These are phyloP conservation scores for Barbus barbus DNA, from an alignment of 2,113 vertebrate genomes.

Conservation along the genomic window DNA sequence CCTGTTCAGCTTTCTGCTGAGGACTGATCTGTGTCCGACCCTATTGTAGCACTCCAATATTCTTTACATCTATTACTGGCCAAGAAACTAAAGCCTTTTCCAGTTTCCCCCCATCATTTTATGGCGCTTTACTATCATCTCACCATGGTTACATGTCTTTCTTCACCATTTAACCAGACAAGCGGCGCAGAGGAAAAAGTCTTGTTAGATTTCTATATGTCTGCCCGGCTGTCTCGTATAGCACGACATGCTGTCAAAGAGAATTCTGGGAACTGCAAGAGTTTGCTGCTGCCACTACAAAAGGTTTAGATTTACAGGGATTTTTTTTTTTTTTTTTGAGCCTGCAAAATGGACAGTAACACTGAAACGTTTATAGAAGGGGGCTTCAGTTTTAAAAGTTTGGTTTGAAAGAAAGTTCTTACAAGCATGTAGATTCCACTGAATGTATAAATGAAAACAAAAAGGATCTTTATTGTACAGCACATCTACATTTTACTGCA, in stretches of 20 bases:
- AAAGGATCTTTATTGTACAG: conserved; percentile 64
- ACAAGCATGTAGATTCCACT: conserved; percentile 62
- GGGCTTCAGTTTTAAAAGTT: conserved; percentile 66
- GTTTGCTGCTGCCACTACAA: conserved; percentile 60
- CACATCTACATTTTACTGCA: conserved; percentile 69
- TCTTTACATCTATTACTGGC: conserved; percentile 68
- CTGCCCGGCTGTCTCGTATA: conserved; percentile 59
- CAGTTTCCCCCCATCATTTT: conserved; percentile 65
- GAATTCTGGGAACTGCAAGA: conserved; percentile 45
- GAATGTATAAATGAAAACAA: conserved; percentile 62
- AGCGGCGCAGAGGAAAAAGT: conserved; percentile 53
- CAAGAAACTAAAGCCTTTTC: conserved; percentile 69
- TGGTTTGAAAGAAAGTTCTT: conserved; percentile 64
- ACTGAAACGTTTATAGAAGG: conserved; percentile 68
- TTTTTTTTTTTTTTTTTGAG: conserved; percentile 36
- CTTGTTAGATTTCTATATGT: conserved; percentile 63
- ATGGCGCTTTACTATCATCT: conserved; percentile 63
- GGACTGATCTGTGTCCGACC: conserved; percentile 11
- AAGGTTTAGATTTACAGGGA: conserved; percentile 65
- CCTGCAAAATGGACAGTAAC: conserved; percentile 66
- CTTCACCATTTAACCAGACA: conserved; percentile 58
- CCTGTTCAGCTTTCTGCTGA: conserved; percentile 69
- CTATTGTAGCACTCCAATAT: conserved; percentile 70
- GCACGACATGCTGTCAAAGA: conserved; percentile 57
- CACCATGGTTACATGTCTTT: conserved; percentile 61